Evolutionary conservation across 2,113 vertebrate genomes (phyloP).

Genomic region (Puntigrus tetrazona): DNA sequence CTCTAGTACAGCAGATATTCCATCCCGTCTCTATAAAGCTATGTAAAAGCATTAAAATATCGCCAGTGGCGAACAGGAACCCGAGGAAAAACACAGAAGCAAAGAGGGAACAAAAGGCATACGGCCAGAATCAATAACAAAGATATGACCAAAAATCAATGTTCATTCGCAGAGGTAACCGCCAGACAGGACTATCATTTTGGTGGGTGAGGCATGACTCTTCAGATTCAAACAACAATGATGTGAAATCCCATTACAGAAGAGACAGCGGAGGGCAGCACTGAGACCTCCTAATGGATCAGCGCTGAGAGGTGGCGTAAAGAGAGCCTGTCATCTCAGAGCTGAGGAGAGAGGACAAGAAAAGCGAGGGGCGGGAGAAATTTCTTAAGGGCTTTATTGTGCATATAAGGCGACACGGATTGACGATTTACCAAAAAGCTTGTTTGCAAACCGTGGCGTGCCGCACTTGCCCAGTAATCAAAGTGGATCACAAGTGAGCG

Average conservation of each 20-base stretch:
- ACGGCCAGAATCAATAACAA: constrained; percentile 45
- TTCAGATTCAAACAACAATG: constrained; percentile 44
- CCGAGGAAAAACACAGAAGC: constrained; percentile 33
- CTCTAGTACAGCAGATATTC: neutral
- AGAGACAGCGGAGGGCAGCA: constrained; percentile 18
- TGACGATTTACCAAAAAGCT: constrained; percentile 18
- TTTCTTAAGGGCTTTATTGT: neutral
- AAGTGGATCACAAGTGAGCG: neutral
- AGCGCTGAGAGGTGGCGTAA: constrained; percentile 11
- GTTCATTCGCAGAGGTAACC: constrained; percentile 48
- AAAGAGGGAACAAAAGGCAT: constrained; percentile 37
- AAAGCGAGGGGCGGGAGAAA: neutral
- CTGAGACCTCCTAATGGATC: constrained; percentile 47
- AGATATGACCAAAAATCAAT: constrained; percentile 54
- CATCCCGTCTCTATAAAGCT: constrained; percentile 8
- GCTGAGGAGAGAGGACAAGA: neutral
- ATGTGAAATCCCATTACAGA: constrained; percentile 53
- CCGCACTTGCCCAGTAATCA: constrained; percentile 1
- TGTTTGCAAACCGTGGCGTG: neutral
- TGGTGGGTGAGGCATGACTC: constrained; percentile 43
- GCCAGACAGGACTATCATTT: constrained; percentile 50
- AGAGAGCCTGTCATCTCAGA: constrained; percentile 20
- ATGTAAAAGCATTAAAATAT: constrained; percentile 39
- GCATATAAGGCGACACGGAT: neutral
- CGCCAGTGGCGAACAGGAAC: neutral